Evolutionary conservation across 1,140 invertebrate genomes (phyloP).

Genomic region (Diorhabda carinulata): DNA sequence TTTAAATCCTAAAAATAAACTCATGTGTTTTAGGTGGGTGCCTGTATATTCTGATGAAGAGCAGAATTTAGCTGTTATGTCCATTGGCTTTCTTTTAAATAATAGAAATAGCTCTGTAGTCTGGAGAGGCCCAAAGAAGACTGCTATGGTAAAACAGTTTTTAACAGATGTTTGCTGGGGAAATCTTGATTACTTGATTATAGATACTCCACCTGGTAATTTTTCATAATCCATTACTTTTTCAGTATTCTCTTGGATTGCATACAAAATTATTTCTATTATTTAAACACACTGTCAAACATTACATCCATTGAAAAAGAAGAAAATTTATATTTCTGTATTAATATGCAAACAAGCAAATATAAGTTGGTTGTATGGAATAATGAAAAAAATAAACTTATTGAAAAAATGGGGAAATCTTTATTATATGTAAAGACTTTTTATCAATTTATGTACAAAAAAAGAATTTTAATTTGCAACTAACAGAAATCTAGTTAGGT

Average conservation of each 20-base stretch:
- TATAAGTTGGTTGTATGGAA: no score
- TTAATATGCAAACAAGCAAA: no score
- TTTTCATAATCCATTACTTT: neutral
- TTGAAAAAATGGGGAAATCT: no score
- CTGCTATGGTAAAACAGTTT: constrained; percentile 92
- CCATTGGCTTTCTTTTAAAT: constrained; percentile 83
- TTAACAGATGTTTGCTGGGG: constrained; percentile 94
- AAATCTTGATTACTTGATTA: constrained; percentile 78
- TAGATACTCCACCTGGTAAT: constrained; percentile 86
- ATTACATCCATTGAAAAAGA: no score
- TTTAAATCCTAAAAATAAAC: constrained; percentile 6
- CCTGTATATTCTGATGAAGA: constrained; percentile 84
- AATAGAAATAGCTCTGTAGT: constrained; percentile 85
- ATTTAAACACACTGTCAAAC: no score
- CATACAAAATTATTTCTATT: no score
- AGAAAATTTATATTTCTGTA: no score
- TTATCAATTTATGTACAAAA: no score
- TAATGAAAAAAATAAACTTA: no score
- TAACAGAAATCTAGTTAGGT: no score
- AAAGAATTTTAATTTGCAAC: no score
- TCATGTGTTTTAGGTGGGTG: constrained; percentile 61
- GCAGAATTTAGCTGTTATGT: constrained; percentile 88
- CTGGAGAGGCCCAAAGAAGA: constrained; percentile 95
- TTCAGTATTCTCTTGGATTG: neutral
- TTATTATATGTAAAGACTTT: no score